Conservation (phyloP, 2,888 invertebrate genomes). For the Nomada goodeniana region DNA sequence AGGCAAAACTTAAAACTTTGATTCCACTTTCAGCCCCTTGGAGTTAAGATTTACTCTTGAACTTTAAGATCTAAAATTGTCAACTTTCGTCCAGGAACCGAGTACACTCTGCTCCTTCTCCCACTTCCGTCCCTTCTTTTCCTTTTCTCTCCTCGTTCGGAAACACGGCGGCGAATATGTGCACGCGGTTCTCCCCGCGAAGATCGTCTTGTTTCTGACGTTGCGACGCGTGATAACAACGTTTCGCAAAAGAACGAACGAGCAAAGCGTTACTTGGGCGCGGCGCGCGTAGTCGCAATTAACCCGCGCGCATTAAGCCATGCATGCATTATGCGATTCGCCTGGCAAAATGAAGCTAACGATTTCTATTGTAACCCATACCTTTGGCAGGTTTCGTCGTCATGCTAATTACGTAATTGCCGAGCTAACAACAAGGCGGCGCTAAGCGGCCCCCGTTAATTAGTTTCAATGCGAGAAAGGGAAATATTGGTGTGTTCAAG, state of each 20-base stretch:
- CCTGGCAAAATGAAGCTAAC: constrained; percentile 15
- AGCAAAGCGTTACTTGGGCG: constrained; percentile 20
- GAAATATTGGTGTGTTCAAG: background rate
- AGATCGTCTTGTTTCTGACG: background rate
- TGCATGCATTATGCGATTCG: constrained; percentile 10
- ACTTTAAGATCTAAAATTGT: constrained; percentile 52
- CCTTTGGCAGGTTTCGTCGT: constrained; percentile 21
- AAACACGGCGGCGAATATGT: constrained; percentile 15
- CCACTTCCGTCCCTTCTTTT: background rate
- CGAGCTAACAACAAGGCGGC: background rate
- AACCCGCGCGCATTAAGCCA: constrained; percentile 6
- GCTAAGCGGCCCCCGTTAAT: background rate
- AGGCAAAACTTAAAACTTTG: constrained; percentile 54
- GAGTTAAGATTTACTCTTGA: constrained; percentile 51
- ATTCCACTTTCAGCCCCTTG: constrained; percentile 52
- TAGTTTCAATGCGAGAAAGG: background rate
- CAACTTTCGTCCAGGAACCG: constrained; percentile 38
- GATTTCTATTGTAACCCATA: constrained; percentile 26
- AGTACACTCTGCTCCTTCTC: constrained; percentile 3
- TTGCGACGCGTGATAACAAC: background rate
- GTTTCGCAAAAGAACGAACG: constrained; percentile 25
- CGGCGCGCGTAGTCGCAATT: constrained; percentile 17
- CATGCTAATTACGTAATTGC: constrained; percentile 36
- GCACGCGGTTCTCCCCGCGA: background rate
- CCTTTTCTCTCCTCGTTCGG: background rate